A percentile compares a stretch with the other conserved stretches of the same genome.
Conservation (phyloP, 2,888 invertebrate genomes). For the Machimus atricapillus region DNA sequence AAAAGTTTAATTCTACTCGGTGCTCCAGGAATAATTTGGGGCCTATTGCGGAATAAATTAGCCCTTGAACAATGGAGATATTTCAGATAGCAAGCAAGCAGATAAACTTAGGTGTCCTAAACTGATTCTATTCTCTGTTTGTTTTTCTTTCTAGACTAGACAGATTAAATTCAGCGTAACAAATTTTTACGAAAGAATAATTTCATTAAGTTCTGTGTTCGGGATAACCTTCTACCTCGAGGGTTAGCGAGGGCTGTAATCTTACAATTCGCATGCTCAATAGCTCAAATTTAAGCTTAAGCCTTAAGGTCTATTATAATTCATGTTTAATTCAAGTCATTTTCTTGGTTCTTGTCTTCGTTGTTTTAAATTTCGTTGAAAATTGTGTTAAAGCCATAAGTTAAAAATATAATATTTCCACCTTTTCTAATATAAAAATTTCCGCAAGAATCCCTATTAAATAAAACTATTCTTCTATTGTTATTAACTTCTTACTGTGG, state of each 20-base stretch:
- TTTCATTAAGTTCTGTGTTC: background rate
- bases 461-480: too few species aligned
- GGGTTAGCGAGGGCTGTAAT: background rate
- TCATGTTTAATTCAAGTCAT: too few species aligned
- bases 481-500: too few species aligned
- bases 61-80: background rate
- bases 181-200: background rate
- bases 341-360: too few species aligned
- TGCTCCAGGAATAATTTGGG: background rate
- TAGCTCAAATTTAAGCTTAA: too few species aligned
- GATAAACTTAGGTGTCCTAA: background rate
- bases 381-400: too few species aligned
- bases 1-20: background rate
- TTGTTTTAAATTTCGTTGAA: too few species aligned
- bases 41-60: background rate
- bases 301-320: too few species aligned
- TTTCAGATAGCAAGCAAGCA: background rate
- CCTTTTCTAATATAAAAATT: too few species aligned
- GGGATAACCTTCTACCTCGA: background rate
- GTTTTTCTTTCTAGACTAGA: background rate
- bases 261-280: background rate
- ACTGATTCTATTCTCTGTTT: background rate
- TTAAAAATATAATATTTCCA: too few species aligned
- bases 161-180: background rate
- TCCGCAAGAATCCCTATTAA: too few species aligned